Base-by-base conservation (phyloP, 1,140 invertebrate species). In the Thereuonema tuberculata region DNA sequence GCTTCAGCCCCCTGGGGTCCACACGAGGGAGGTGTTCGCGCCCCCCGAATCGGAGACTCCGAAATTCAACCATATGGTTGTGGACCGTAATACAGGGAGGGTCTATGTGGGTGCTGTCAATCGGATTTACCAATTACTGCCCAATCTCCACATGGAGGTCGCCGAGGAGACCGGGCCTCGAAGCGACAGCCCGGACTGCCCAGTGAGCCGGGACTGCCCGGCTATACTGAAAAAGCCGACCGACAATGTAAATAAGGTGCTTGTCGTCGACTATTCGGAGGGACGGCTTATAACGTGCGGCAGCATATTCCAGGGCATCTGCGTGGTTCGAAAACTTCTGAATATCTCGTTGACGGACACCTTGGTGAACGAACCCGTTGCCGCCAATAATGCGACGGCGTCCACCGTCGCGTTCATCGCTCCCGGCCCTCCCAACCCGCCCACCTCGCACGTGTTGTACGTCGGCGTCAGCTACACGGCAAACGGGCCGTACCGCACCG, bases 391-490 rank as follows among this genome's bases (percentile, higher is more conserved):
- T 76, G 86, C 81, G 28, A 89, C 84, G 26, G 87, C 93, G 0
- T 95, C 93, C 0, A 97, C 94, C 3, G 91, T 98, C 28, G 93
- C 91, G 28, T 97, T 98, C 73, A 95, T 98, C 64, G 93, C 93
- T 0, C 91, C 91, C 0, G 93, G 93, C 0, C 93, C 93, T 23
- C 84, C 87, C 0, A 83, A 83, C 70, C 75, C 78, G 31, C 87
- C 89, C 1, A 86, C 89, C 25, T 84, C 87, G 21, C 85, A 92
- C 69, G 93, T 96, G 2, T 86, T 98, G 79, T 98, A 98, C 74
- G 91, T 98, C 20, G 94, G 92, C 49, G 93, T 95, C 5, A 93
- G 91, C 0, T 94, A 86, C 71, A 95, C 92, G 0, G 84, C 84
- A 23, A 93, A 93, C 67, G 94, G 91, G 26, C 87, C 89, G 0